Evolutionary conservation across 2,888 invertebrate genomes (phyloP), one percentile per base, ranked within the genome.

Genomic region (Orthosia cruda): DNA sequence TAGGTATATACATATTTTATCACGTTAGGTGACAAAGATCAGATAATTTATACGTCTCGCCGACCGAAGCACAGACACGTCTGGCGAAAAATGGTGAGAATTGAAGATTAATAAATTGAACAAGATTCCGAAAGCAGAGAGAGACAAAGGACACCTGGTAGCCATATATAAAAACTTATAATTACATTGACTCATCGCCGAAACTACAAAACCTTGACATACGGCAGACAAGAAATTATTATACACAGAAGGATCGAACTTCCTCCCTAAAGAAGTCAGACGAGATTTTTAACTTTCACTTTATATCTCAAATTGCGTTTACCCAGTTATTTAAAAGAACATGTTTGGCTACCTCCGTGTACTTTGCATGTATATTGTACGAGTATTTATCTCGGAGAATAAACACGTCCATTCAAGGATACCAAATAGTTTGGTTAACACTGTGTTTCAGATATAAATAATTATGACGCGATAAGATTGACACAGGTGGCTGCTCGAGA

Each of bases 401-500:
- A 57, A 78, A 78, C 66, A 78, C 26, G 32, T 20, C 4, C 55
- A 58, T 73, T 70, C 75, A 72, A 84, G 72, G 76, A 62, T 64
- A 63, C 18, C 49, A 40, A 50, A 66, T 62, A 64, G 32, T 61
- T 72, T 63, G 58, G 55, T 52, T 71, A 65, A 50, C 78, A 54
- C 23, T 18, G 23, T 32, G 52, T 52, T 74, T 62, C 9, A 16
- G 15, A 58, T 80, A 74, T 70, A 77, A 76, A 81, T 80, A 81
- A 76, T 66, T 58, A 74, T 80, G 85, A 83, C 78, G 74, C 40
- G 54, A 74, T 70, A 65, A 59, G 23, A 71, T 85, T 80, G 72
- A 83, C 52, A 77, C 78, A 87, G 77, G 64, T 87, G 85, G 59
- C n/a, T 26, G 55, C 12, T n/a, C n/a, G 13, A 61, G 9, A 23